Evolutionary conservation across 2,113 vertebrate species (phyloP).

Genomic region (Ia io): DNA sequence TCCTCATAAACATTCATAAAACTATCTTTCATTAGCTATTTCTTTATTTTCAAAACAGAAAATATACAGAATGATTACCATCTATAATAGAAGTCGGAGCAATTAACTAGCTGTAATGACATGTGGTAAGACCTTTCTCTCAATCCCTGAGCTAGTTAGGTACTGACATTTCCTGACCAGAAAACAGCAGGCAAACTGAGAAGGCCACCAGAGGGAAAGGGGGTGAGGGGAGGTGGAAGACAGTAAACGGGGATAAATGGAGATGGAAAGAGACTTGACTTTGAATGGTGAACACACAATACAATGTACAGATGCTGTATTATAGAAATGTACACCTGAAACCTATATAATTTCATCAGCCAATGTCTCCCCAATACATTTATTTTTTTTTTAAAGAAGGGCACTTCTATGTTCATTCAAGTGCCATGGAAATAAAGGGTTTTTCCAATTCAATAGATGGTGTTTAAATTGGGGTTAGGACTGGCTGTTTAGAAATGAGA

Average conservation of each 20-base stretch:
- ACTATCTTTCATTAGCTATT: not conserved
- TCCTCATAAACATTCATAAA: not conserved
- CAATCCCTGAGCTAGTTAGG: not conserved
- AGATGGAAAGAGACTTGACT: not conserved
- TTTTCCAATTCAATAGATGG: not conserved
- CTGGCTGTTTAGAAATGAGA: not conserved
- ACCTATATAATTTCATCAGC: not conserved
- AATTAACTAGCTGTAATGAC: not conserved
- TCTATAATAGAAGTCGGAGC: not conserved
- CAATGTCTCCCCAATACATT: not conserved
- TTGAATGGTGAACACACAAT: not conserved
- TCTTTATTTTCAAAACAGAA: conserved; percentile 11
- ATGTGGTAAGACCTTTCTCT: not conserved
- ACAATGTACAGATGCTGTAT: not conserved
- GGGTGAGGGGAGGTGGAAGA: not conserved
- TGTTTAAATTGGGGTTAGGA: not conserved
- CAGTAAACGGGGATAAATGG: not conserved
- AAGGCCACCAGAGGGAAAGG: not conserved
- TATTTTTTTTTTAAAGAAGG: not conserved
- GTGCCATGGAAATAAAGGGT: not conserved
- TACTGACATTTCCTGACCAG: not conserved
- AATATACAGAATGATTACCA: not conserved
- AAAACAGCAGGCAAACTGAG: not conserved
- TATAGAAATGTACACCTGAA: not conserved
- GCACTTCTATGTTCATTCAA: not conserved